phyloP scores from a whole-genome alignment of 2,888 invertebrate genomes.

The Megalurothrips usitatus region DNA sequence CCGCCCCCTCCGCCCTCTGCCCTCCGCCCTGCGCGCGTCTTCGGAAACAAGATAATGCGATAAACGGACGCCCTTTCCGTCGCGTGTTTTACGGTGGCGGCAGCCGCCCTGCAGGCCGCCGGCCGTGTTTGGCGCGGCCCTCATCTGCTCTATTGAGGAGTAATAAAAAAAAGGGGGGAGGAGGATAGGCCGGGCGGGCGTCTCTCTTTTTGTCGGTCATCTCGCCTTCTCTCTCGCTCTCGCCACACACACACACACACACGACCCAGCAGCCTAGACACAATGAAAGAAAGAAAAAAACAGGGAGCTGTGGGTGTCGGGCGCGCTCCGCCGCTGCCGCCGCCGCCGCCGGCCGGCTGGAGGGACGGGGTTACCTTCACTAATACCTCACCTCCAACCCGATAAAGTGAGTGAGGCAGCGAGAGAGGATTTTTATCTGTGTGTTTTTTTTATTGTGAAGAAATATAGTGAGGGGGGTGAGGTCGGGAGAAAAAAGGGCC shows the following conservation, averaged over 20 bases:
- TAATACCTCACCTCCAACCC: background rate
- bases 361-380: slow-evolving; percentile 22
- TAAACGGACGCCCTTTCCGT: slow-evolving; percentile 22
- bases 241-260: slow-evolving; percentile 11
- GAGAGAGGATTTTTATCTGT: slow-evolving; percentile 16
- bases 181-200: slow-evolving; percentile 1
- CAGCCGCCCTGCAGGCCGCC: background rate
- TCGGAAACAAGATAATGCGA: slow-evolving; percentile 26
- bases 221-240: slow-evolving; percentile 22
- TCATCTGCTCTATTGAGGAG: background rate
- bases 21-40: slow-evolving; percentile 33
- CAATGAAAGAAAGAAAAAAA: background rate
- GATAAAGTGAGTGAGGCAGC: background rate
- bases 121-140: background rate
- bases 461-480: background rate
- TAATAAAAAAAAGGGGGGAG: slow-evolving; percentile 9
- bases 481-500: background rate
- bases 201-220: slow-evolving; percentile 21
- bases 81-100: background rate
- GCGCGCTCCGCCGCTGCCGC: background rate
- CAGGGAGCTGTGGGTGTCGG: background rate
- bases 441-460: background rate
- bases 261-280: background rate
- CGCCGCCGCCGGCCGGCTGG: too few relatives aligned
- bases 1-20: slow-evolving; percentile 34